Conservation (phyloP, 2,888 invertebrate genomes). For the Torymus auratus region DNA sequence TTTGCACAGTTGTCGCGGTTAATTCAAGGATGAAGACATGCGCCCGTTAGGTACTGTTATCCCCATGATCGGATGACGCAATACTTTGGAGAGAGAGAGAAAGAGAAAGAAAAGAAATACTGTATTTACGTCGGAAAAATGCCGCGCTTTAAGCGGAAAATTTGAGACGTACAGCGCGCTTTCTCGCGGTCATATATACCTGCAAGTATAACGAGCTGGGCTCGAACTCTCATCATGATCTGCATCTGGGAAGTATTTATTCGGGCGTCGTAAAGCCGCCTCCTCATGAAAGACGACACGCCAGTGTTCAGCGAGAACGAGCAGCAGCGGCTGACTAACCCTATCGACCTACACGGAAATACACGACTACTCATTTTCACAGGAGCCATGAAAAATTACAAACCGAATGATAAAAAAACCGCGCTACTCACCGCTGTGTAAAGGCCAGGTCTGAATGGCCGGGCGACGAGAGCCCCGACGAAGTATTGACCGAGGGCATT, state of each 20-base stretch:
- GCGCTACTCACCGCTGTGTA: slow-evolving; percentile 28
- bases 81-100: too few relatives aligned
- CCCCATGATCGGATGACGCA: too few relatives aligned
- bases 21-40: too few relatives aligned
- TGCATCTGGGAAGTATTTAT: slow-evolving; percentile 6
- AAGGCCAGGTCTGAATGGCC: slow-evolving; percentile 52
- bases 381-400: not conserved
- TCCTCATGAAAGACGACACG: slow-evolving; percentile 1
- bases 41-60: too few relatives aligned
- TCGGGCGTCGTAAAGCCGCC: too few relatives aligned
- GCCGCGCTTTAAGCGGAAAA: too few relatives aligned
- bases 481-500: slow-evolving; percentile 41
- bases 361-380: not conserved
- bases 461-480: slow-evolving; percentile 22
- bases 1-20: too few relatives aligned
- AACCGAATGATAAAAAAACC: not conserved
- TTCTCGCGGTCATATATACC: too few relatives aligned
- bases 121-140: too few relatives aligned
- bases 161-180: too few relatives aligned
- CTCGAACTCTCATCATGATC: not conserved
- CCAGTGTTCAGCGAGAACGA: slow-evolving; percentile 38
- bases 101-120: too few relatives aligned
- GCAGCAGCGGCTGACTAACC: slow-evolving; percentile 35
- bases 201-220: too few relatives aligned
- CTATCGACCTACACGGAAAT: slow-evolving; percentile 25